Evolutionary conservation across 2,113 vertebrate species (phyloP), one percentile per base, ranked within the genome.

Genomic region (Prionailurus bengalensis): DNA sequence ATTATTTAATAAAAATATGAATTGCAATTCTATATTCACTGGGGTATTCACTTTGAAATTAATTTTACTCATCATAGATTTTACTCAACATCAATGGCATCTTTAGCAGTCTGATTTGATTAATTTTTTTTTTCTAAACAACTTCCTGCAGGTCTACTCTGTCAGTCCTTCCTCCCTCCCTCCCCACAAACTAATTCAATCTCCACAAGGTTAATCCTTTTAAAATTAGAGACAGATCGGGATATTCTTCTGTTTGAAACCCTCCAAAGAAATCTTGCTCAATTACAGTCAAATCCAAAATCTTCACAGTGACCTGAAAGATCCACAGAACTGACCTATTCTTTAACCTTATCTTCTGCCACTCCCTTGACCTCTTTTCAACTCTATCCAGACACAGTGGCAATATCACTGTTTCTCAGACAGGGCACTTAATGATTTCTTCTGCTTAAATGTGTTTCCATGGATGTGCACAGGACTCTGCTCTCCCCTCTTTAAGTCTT

Each of bases 1-100:
- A 25, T 55, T 89, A 14, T 83, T 83, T 84, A 65, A 83, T 61
- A 79, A 78, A 89, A 66, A 31, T 29, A 45, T 31, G 73, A 80
- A 74, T 74, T 66, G 1, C 1, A 81, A 73, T 94, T 91, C 29
- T 29, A 66, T 81, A 87, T 74, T 48, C 74, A 53, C 23, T 90
- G 9, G 42, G 4, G 3, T 84, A n/a, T 65, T 42, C 15, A 15
- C 25, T 42, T 85, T 71, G 15, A 79, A 85, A 85, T 61, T 42
- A 21, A 16, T 85, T 70, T 63, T 78, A 42, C 27, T 86, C n/a
- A 10, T 31, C 58, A 63, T 48, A 81, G 53, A 76, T 27, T 25
- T 71, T 51, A 81, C 5, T 90, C 74, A 51, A 78, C 55, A 63
- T 51, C 39, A 65, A 79, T 45, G 39, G 2, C 8, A 74, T 88